Evolutionary conservation across 2,113 vertebrate genomes (phyloP).

Genomic region (Callionymus lyra): DNA sequence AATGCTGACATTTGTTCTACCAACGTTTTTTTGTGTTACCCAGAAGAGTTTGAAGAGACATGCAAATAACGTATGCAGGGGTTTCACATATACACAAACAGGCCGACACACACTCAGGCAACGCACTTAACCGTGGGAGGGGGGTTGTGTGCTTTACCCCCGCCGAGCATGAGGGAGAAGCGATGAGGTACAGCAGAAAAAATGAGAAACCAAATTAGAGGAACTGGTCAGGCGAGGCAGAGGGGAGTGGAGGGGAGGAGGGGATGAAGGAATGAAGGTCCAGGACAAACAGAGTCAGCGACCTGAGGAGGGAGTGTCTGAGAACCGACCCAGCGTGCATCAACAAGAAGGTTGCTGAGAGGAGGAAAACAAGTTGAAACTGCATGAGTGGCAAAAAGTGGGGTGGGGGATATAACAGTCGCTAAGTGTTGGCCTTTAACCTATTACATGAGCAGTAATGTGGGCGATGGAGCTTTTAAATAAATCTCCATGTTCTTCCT

Average conservation of each 20-base stretch:
- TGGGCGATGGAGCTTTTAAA: too few relatives aligned
- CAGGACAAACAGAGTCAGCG: slow-evolving; percentile 50
- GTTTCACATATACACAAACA: slow-evolving; percentile 21
- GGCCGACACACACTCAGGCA: slow-evolving; percentile 38
- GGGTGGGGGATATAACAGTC: slow-evolving; percentile 3
- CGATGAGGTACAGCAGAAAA: slow-evolving; percentile 46
- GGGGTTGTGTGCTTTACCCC: slow-evolving; percentile 42
- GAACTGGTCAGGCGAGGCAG: slow-evolving; percentile 56
- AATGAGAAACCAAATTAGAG: slow-evolving; percentile 65
- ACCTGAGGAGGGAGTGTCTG: slow-evolving; percentile 57
- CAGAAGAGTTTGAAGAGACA: slow-evolving; percentile 30
- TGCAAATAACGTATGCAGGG: slow-evolving; percentile 22
- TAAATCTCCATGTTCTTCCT: too few relatives aligned
- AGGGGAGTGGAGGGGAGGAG: neutral
- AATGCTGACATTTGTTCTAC: too few relatives aligned
- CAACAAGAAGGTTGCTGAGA: slow-evolving; percentile 57
- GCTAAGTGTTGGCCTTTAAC: slow-evolving; percentile 32
- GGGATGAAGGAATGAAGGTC: slow-evolving; percentile 32
- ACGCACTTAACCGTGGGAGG: slow-evolving; percentile 12
- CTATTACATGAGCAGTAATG: slow-evolving; percentile 11
- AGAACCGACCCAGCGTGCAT: slow-evolving; percentile 46
- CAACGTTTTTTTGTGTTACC: too few relatives aligned
- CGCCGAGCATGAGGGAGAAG: slow-evolving; percentile 46
- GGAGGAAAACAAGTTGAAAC: slow-evolving; percentile 47
- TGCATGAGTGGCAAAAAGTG: slow-evolving; percentile 2